These are phyloP conservation scores for Candoia aspera DNA, from an alignment of 2,113 vertebrate genomes.

Conservation along the genomic window DNA sequence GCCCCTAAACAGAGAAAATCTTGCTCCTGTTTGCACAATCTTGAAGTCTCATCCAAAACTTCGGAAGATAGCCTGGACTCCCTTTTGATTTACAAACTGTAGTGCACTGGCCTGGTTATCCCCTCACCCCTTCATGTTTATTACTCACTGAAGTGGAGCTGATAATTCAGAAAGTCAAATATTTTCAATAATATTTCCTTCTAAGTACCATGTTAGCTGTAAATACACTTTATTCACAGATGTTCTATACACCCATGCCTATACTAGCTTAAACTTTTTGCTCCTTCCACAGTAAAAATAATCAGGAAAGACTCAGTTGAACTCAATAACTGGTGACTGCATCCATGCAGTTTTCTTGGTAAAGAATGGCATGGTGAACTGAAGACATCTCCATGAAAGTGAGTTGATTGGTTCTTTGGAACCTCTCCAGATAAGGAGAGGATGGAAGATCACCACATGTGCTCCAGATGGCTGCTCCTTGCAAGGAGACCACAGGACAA, in stretches of 20 bases:
- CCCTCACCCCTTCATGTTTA: background rate
- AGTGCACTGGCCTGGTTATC: background rate
- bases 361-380: background rate
- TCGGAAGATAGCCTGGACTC: background rate
- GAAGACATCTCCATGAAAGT: background rate
- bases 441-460: background rate
- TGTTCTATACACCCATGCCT: background rate
- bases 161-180: background rate
- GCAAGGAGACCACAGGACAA: background rate
- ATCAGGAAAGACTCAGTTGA: background rate
- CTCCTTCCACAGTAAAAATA: background rate
- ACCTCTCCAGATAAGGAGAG: background rate
- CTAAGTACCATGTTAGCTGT: background rate
- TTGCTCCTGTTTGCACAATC: background rate
- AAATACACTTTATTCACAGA: too few relatives aligned
- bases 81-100: conserved; percentile 9
- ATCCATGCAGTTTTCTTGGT: background rate
- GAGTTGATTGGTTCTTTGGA: background rate
- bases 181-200: background rate
- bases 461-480: background rate
- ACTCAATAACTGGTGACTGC: background rate
- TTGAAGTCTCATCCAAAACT: background rate
- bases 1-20: conserved; percentile 35
- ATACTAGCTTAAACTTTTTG: background rate
- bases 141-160: background rate